phyloP scores from a whole-genome alignment of 2,888 invertebrate species.

The Rhabditophanes sp. region DNA sequence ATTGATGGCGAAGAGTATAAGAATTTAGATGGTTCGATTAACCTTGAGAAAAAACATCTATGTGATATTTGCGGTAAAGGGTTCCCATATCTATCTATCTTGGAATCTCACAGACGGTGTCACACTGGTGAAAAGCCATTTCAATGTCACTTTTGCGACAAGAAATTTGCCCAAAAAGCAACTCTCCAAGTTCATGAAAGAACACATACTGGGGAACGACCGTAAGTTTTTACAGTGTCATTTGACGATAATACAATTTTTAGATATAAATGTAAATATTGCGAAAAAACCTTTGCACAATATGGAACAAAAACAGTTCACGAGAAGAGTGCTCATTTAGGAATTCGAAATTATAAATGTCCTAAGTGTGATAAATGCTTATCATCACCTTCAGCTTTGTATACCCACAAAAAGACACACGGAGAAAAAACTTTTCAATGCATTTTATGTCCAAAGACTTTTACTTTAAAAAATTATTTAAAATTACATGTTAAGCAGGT shows the following conservation, averaged over 20 bases:
- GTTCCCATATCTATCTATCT: conserved; percentile 42
- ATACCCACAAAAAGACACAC: conserved; percentile 44
- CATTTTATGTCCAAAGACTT: conserved; percentile 37
- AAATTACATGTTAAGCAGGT: conserved; percentile 43
- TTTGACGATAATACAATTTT: conserved; percentile 4
- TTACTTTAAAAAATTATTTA: conserved; percentile 43
- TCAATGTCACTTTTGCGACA: conserved; percentile 41
- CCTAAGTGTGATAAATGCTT: conserved; percentile 40
- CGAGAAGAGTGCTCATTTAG: conserved; percentile 41
- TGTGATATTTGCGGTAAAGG: conserved; percentile 38
- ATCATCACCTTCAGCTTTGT: conserved; percentile 42
- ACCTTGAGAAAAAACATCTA: conserved; percentile 34
- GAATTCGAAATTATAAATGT: conserved; percentile 42
- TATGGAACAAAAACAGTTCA: conserved; percentile 44
- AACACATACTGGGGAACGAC: conserved; percentile 43
- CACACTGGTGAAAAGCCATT: conserved; percentile 44
- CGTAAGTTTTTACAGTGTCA: conserved; percentile 16
- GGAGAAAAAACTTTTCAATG: conserved; percentile 42
- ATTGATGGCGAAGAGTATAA: too few relatives aligned
- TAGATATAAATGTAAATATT: conserved; percentile 40
- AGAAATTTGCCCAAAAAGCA: conserved; percentile 44
- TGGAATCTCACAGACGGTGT: conserved; percentile 44
- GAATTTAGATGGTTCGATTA: conserved; percentile 5
- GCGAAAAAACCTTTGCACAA: conserved; percentile 43
- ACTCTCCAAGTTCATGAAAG: conserved; percentile 43